Evolutionary conservation across 2,888 invertebrate genomes (phyloP).

Genomic region (Drosophila limbata): DNA sequence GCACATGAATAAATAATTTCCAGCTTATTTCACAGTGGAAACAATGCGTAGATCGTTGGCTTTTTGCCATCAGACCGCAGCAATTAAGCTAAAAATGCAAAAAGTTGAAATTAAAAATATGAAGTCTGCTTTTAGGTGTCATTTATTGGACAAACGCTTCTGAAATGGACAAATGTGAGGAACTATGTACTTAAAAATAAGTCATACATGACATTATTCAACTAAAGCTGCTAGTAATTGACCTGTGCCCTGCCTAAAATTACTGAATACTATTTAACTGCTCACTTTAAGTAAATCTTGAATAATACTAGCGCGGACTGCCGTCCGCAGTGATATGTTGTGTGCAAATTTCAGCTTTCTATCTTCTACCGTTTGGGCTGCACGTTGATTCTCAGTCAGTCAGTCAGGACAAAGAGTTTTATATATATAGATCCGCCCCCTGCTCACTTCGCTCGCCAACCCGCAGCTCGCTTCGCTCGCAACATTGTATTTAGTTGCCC

Average conservation of each 20-base stretch:
- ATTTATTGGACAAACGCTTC: background rate
- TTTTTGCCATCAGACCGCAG: slow-evolving; percentile 61
- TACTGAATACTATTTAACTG: no score
- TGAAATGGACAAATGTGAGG: slow-evolving; percentile 9
- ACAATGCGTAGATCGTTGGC: slow-evolving; percentile 34
- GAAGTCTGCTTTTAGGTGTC: slow-evolving; percentile 5
- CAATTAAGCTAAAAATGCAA: slow-evolving; percentile 59
- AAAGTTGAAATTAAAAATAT: background rate
- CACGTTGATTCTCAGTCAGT: no score
- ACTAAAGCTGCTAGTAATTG: background rate
- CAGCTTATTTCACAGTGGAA: slow-evolving; percentile 31
- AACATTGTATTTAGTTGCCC: no score
- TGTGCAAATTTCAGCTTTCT: no score
- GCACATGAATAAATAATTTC: slow-evolving; percentile 70
- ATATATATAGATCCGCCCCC: no score
- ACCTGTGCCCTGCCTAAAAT: background rate
- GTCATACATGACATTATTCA: background rate
- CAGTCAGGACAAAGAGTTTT: no score
- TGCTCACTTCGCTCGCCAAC: no score
- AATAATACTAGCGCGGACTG: no score
- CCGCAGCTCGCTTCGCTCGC: no score
- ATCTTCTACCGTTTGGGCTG: no score
- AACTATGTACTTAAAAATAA: background rate
- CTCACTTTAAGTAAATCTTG: no score
- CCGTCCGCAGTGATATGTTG: no score